Base-by-base conservation (phyloP, 2,888 invertebrate species). In the Theretra japonica region DNA sequence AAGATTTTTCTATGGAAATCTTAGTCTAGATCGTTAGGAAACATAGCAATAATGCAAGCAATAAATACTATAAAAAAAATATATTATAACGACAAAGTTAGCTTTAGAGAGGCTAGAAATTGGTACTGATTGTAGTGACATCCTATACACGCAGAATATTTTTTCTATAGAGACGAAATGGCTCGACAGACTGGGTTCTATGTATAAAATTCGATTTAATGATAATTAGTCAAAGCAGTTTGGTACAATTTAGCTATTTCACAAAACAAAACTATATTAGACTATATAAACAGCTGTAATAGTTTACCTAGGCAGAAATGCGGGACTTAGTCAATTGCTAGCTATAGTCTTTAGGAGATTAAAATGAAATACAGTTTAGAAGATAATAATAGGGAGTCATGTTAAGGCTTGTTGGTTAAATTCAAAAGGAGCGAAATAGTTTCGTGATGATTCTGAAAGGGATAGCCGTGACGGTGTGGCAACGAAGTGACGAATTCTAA, bases 251-350 rank as follows among this genome's bases (percentile, higher is more conserved):
- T 91, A 92, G 91, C 90, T 88, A 89, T 87, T 87, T 88, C 90
- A 91, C 87, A 86, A 85, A 86, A 84, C 80, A 84, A 86, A 83
- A 85, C 82, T 90, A 90, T 88, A 90, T 87, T 88, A 89, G 90
- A 85, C 50, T 60, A 53, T 59, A 72, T 70, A 59, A 77, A 90
- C 91, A 90, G 91, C 92, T 88, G 82, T 83, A 80, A 89, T 93
- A 93, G 92, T 88, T 88, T 84, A 88, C 88, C 86, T 93, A 93
- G 93, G 88, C 91, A 86, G 87, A 86, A 83, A 85, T 80, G 88
- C 89, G 89, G 87, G 82, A 86, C 87, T 90, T 93, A 94, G 94
- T 94, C 94, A 94, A 94, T 94, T 94, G 94, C 93, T 94, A 94
- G 94, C 92, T 89, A 90, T 94, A 93, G 89, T 88, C 83, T 85